Base-by-base conservation (phyloP, 1,140 invertebrate species). In the Drosophila yakuba region DNA sequence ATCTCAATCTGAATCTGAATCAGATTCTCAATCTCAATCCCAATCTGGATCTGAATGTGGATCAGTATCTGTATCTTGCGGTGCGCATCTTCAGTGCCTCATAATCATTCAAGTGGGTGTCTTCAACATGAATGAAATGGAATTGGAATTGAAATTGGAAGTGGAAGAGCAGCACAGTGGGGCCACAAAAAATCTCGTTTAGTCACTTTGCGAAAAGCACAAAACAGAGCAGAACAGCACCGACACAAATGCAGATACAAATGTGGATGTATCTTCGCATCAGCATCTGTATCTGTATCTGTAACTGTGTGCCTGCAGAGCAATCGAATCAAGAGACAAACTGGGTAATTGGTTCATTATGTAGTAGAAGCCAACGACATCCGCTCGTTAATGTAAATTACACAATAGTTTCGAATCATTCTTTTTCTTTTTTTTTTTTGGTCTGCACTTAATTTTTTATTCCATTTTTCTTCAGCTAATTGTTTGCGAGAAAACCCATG, bases 271-370 rank as follows among this genome's bases (percentile, higher is more conserved):
- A 63, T 48, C n/a, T 45, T 25, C 11, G 54, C 11, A 36, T 17
- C 66, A 36, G 47, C 36, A 43, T 44, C 4, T 38, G 15, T 32
- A 54, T 56, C 25, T 43, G 47, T 51, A 36, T 63, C 25, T 68
- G 7, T 45, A 55, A 25, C 32, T 63, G 58, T 63, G 55, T 82
- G 66, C 47, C 58, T 67, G 79, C 62, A 64, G 74, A 78, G 82
- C 83, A 89, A 89, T 88, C 83, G 79, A 88, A 88, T 88, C 79
- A 86, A 86, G 83, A 86, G 79, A 88, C 79, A 86, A 88, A 86
- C 83, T 86, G 83, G 83, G 84, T 88, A 86, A 86, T 86, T 86
- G 83, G 79, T 86, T 86, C 83, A 88, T 88, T 88, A 86, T 86
- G 88, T 82, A 82, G 82, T 86, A 67, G 78, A 73, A 88, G 72